Percentiles rank a stretch among this genome's conserved stretches.
These are phyloP conservation scores for Tipula confusa DNA, from an alignment of 2,888 invertebrate genomes.

Conservation along the genomic window DNA sequence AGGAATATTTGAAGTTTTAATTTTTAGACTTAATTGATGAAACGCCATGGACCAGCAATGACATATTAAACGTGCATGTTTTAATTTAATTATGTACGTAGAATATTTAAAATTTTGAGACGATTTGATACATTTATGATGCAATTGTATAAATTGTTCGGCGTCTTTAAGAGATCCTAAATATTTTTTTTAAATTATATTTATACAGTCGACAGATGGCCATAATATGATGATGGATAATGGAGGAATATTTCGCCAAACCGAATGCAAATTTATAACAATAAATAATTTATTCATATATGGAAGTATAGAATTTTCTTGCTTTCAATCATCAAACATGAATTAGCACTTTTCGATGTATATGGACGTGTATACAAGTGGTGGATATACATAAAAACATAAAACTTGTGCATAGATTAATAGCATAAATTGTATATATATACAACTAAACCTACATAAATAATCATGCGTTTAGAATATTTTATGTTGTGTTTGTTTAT, in stretches of 20 bases:
- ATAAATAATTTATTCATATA: constrained; percentile 15
- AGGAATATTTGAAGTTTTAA: no score
- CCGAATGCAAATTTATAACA: not conserved
- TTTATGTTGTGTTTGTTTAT: not conserved
- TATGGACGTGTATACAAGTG: not conserved
- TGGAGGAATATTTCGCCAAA: not conserved
- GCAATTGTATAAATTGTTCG: not conserved
- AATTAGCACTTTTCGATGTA: not conserved
- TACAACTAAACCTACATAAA: not conserved
- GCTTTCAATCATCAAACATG: constrained; percentile 20
- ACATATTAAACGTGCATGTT: no score
- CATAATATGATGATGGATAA: constrained; percentile 13
- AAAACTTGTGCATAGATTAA: constrained; percentile 7
- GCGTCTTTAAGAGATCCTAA: not conserved
- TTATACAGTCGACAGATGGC: not conserved
- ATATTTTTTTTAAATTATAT: not conserved
- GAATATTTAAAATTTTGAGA: no score
- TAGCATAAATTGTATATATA: not conserved
- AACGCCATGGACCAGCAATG: no score
- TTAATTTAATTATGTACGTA: not conserved
- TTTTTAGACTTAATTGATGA: no score
- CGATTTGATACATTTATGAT: not conserved
- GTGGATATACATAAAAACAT: not conserved
- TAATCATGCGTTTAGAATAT: constrained; percentile 25
- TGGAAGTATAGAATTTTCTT: not conserved